These are phyloP conservation scores for Semicossyphus pulcher DNA, from an alignment of 2,113 vertebrate genomes.

Conservation along the genomic window DNA sequence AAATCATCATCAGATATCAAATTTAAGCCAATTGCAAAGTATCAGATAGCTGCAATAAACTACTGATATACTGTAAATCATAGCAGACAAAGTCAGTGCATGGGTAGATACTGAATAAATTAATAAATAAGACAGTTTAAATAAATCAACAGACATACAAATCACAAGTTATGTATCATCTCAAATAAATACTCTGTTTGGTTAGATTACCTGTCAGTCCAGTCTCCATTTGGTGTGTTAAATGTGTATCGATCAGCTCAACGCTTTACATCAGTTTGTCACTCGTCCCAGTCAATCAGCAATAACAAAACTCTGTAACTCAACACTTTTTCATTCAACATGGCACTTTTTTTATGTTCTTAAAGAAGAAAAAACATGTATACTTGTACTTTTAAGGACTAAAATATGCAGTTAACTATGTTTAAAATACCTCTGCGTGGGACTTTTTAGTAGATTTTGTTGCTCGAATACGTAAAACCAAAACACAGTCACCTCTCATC, in stretches of 20 bases:
- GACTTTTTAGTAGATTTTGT: constrained; percentile 32
- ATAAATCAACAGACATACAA: constrained; percentile 51
- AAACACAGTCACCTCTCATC: constrained; percentile 32
- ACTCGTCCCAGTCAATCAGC: constrained; percentile 9
- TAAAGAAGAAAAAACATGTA: constrained; percentile 17
- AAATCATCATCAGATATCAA: constrained; percentile 52
- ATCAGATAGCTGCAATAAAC: constrained; percentile 46
- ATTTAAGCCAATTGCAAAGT: constrained; percentile 58
- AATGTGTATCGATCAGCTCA: constrained; percentile 44
- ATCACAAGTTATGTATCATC: constrained; percentile 32
- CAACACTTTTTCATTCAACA: constrained; percentile 47
- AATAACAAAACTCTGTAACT: constrained; percentile 45
- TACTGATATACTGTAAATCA: constrained; percentile 44
- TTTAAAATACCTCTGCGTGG: constrained; percentile 22
- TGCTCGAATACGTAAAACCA: constrained; percentile 19
- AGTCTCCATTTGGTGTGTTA: constrained; percentile 61
- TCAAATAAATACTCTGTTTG: constrained; percentile 64
- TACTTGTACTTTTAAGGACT: constrained; percentile 12
- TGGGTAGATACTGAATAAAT: constrained; percentile 58
- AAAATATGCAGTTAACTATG: constrained; percentile 29
- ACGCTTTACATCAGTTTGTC: constrained; percentile 33
- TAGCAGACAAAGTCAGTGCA: constrained; percentile 28
- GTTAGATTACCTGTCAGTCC: constrained; percentile 44
- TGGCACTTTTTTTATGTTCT: constrained; percentile 32
- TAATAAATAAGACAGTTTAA: constrained; percentile 57